Evolutionary conservation across 2,888 invertebrate species (phyloP).

Genomic region (Arrhopalites spinosus): DNA sequence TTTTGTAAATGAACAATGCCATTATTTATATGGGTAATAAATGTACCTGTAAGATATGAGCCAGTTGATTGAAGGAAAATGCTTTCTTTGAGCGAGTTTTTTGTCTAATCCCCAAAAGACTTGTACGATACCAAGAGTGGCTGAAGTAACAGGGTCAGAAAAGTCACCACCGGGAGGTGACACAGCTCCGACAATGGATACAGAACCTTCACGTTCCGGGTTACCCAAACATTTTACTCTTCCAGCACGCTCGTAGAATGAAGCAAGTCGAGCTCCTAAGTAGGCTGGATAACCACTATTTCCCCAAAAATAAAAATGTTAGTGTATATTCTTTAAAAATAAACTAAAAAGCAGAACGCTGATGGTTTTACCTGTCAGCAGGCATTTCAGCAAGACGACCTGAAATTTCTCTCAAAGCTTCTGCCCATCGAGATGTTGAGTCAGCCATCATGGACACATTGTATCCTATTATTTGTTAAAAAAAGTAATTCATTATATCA

Average conservation of each 20-base stretch:
- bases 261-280: conserved; percentile 95
- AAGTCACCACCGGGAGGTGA: conserved; percentile 99
- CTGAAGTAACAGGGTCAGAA: conserved; percentile 99
- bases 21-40: neutral
- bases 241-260: conserved; percentile 99
- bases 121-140: conserved; percentile 97
- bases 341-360: too few species aligned
- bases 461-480: conserved; percentile 80
- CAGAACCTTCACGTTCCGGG: conserved; percentile 94
- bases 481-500: too few species aligned
- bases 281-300: conserved; percentile 97
- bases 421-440: conserved; percentile 99
- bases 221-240: conserved; percentile 96
- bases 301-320: conserved; percentile 3
- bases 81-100: conserved; percentile 97
- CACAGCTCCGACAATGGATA: conserved; percentile 99
- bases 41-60: conserved; percentile 85
- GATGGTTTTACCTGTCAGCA: conserved; percentile 77
- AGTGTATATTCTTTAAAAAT: too few species aligned
- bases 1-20: neutral
- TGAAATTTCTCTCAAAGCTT: conserved; percentile 99
- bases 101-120: conserved; percentile 99
- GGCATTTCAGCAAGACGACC: conserved; percentile 99
- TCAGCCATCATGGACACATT: conserved; percentile 99
- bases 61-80: conserved; percentile 99